A percentile compares a stretch with the other conserved stretches of the same genome.
Conservation (phyloP, 2,113 vertebrate genomes). For the Psittacula cyanocephala region DNA sequence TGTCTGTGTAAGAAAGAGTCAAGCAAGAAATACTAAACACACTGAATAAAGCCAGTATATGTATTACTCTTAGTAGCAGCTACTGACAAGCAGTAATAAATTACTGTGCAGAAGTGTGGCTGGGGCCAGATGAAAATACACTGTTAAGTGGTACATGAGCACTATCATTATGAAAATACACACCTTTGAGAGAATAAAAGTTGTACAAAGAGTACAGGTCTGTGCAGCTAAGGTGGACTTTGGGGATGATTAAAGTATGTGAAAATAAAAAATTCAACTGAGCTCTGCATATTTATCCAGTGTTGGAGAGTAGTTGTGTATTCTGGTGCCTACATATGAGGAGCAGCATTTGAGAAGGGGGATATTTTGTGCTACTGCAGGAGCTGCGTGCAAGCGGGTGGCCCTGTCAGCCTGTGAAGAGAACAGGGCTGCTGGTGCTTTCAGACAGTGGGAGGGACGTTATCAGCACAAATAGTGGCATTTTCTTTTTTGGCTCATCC, state of each 20-base stretch:
- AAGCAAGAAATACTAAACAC: constrained; percentile 19
- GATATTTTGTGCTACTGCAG: neutral
- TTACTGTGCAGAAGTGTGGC: neutral
- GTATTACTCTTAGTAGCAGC: constrained; percentile 20
- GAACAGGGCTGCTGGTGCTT: neutral
- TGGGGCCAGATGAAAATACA: constrained; percentile 52
- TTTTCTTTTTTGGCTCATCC: neutral
- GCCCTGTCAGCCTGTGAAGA: neutral
- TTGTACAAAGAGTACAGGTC: neutral
- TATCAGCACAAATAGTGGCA: neutral
- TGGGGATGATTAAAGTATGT: neutral
- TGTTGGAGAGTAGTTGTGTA: rapidly evolving
- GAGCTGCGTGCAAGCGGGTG: rapidly evolving
- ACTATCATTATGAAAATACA: constrained; percentile 43
- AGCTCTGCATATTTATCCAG: neutral
- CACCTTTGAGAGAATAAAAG: constrained; percentile 19
- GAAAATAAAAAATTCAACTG: neutral
- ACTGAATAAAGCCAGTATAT: neutral
- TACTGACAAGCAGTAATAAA: constrained; percentile 39
- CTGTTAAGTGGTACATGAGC: constrained; percentile 37
- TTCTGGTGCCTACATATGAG: neutral
- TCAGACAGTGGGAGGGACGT: rapidly evolving
- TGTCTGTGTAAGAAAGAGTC: neutral
- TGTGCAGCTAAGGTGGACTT: neutral
- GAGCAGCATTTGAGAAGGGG: neutral